These are phyloP conservation scores for Mesorhabditis belari DNA, from an alignment of 2,888 invertebrate species.

Conservation along the genomic window DNA sequence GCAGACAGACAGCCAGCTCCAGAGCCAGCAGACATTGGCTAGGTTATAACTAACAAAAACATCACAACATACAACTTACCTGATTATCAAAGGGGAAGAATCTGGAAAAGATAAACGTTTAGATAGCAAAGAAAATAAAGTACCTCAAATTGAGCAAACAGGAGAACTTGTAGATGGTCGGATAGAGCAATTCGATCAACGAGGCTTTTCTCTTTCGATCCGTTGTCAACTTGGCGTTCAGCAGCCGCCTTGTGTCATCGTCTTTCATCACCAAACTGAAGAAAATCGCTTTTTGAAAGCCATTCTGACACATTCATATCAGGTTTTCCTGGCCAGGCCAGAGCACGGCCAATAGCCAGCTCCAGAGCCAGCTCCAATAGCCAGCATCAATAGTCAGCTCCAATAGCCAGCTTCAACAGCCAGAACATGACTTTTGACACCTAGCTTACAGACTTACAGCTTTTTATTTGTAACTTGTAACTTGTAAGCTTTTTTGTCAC, in stretches of 20 bases:
- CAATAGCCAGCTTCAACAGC: too few species aligned
- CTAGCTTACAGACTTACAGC: too few species aligned
- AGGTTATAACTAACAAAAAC: conserved; percentile 2
- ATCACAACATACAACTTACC: conserved; percentile 13
- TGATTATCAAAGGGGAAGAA: conserved; percentile 51
- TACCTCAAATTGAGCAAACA: conserved; percentile 35
- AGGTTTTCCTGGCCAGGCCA: too few species aligned
- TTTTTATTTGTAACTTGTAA: too few species aligned
- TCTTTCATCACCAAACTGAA: conserved; percentile 48
- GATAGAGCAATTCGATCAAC: conserved; percentile 43
- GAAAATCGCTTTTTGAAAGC: too few species aligned
- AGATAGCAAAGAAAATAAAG: neutral
- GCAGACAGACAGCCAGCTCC: neutral
- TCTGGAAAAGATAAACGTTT: conserved; percentile 2
- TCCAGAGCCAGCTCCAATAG: too few species aligned
- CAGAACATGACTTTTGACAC: too few species aligned
- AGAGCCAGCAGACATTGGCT: neutral
- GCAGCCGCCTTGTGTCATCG: conserved; percentile 46
- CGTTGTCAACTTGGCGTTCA: conserved; percentile 50
- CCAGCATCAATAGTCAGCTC: too few species aligned
- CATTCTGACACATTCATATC: too few species aligned
- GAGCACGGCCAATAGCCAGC: too few species aligned
- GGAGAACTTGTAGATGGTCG: conserved; percentile 51
- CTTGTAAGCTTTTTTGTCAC: too few species aligned
- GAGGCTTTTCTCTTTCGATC: conserved; percentile 28